Base-by-base conservation (phyloP, 92 coral and sea anemone species). In the Umimayanthus kanabou region DNA sequence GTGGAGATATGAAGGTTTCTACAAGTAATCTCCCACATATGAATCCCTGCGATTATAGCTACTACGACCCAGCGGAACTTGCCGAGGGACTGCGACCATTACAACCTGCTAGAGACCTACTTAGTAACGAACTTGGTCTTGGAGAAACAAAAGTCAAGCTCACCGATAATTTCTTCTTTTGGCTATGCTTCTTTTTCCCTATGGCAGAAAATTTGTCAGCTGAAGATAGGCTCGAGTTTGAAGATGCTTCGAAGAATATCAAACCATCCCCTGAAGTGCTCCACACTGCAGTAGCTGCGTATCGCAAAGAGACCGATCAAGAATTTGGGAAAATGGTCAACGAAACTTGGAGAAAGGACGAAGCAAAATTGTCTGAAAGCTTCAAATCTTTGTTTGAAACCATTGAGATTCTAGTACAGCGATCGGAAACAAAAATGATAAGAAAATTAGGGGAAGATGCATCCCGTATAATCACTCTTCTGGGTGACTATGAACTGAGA, bases 121-220 rank as follows among this genome's bases (percentile, higher is more conserved):
- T 92, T 10, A 88, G 73, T 50, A 72, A 82, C 39, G 94, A 92
- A 65, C 91, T 92, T 26, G 93, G 94, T 4, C 69, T 61, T 61
- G 69, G 69, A 37, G 88, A 80, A n/a, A 92, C 90, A 18, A 42
- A 39, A 9, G 47, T 84, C 5, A 78, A 80, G 20, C 80, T 92
- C 22, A 43, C 94, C 43, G 75, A 72, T 57, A 53, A 7, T 57
- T 92, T 92, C 81, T 92, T 92, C 11, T 28, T 92, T 77, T 92
- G 93, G 94, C 79, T 92, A 22, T 92, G 78, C 67, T 82, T 25
- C 76, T 84, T 87, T 39, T 92, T 92, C 67, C 95, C 93, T 7
- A 42, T 57, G 23, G 47, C 25, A 45, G 13, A 57, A 4, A 69
- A 80, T 79, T 81, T 85, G 86, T 45, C 77, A 3, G 93, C 67